Percentiles rank a stretch among this genome's conserved stretches.
These are phyloP conservation scores for Sinonovacula constricta DNA, from an alignment of 1,140 invertebrate genomes.

Conservation along the genomic window DNA sequence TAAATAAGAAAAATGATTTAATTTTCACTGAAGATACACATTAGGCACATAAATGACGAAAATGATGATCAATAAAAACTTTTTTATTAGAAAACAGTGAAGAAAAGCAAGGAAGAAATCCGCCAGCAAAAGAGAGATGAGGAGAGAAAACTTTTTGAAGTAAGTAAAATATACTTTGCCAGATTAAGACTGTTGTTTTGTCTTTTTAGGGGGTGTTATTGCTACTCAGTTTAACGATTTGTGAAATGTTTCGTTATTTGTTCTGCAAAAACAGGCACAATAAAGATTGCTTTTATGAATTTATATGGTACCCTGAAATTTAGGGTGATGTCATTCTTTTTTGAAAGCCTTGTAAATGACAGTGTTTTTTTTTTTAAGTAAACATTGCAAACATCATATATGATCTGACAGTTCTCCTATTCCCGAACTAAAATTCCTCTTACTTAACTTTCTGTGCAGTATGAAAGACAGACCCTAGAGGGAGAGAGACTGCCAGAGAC, in stretches of 20 bases:
- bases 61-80: no score
- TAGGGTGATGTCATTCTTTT: neutral
- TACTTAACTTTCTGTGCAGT: slow-evolving; percentile 76
- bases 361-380: neutral
- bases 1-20: no score
- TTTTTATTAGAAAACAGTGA: slow-evolving; percentile 43
- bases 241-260: neutral
- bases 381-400: neutral
- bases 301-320: neutral
- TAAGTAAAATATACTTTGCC: slow-evolving; percentile 41
- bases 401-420: neutral
- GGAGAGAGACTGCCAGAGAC: slow-evolving; percentile 84
- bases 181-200: no score
- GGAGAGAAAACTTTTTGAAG: slow-evolving; percentile 71
- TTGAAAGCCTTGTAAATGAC: neutral
- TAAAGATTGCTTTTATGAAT: neutral
- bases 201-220: no score
- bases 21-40: no score
- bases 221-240: no score
- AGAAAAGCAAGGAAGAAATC: slow-evolving; percentile 57
- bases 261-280: neutral
- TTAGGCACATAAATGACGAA: no score
- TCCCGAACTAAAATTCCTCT: slow-evolving; percentile 1
- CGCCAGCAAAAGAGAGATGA: slow-evolving; percentile 64
- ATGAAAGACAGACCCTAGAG: slow-evolving; percentile 83